These are phyloP conservation scores for Gryllus bimaculatus DNA, from an alignment of 1,140 invertebrate species.

Conservation along the genomic window DNA sequence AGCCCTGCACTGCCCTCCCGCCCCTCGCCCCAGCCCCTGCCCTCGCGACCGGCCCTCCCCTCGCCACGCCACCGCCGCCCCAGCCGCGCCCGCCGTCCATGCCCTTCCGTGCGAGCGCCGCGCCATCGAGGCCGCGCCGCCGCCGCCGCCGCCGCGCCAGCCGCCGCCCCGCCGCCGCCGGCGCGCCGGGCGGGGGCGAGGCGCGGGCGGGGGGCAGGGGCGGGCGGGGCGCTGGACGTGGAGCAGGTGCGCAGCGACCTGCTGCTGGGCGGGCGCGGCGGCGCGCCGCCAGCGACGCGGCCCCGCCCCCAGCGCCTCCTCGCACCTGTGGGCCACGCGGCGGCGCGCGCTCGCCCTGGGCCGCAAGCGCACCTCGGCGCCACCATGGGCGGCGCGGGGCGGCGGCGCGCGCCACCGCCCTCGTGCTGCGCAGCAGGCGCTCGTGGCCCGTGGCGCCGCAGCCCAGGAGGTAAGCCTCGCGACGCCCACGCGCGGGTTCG, in stretches of 20 bases:
- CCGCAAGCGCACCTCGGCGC: constrained; percentile 29
- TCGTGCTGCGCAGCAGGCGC: constrained; percentile 28
- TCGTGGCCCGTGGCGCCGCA: constrained; percentile 31
- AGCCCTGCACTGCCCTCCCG: too few relatives aligned
- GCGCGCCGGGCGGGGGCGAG: background rate
- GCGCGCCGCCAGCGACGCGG: constrained; percentile 27
- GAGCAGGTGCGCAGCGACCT: constrained; percentile 27
- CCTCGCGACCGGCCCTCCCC: too few relatives aligned
- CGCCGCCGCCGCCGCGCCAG: too few relatives aligned
- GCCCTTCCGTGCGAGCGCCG: background rate
- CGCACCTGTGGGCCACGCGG: constrained; percentile 26
- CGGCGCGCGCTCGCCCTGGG: constrained; percentile 25
- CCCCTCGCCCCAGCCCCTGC: too few relatives aligned
- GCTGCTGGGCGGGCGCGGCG: constrained; percentile 24
- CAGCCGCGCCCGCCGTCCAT: too few relatives aligned
- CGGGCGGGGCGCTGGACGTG: constrained; percentile 23
- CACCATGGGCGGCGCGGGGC: constrained; percentile 23
- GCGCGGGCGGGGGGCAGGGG: background rate
- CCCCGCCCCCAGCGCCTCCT: constrained; percentile 17
- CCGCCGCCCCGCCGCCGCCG: too few relatives aligned
- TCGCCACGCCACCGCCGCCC: too few relatives aligned
- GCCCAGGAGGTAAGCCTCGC: constrained; percentile 23
- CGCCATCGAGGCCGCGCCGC: background rate
- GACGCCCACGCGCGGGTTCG: background rate
- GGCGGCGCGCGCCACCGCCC: constrained; percentile 23